Conservation (phyloP, 2,888 invertebrate genomes). For the Drosophila fungiperda region DNA sequence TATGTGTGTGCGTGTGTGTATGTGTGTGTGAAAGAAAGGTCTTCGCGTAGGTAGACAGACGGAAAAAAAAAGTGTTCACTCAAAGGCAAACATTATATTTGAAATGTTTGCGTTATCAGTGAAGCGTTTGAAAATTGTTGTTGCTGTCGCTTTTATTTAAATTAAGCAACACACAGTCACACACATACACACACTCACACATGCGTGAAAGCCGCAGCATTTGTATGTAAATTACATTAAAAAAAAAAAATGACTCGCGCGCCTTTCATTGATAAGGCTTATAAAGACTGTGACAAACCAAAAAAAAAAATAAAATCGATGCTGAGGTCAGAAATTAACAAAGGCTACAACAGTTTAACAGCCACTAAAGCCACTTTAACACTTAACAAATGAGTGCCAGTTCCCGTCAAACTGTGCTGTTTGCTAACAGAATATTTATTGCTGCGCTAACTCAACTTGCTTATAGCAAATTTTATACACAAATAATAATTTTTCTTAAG, state of each 20-base stretch:
- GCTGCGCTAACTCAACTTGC: neutral
- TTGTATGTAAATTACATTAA: constrained; percentile 73
- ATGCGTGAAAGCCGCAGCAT: constrained; percentile 46
- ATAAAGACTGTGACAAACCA: constrained; percentile 3
- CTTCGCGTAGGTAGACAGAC: constrained; percentile 39
- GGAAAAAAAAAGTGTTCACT: neutral
- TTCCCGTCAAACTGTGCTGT: neutral
- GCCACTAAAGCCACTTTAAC: constrained; percentile 22
- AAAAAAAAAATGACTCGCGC: constrained; percentile 15
- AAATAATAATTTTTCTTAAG: neutral
- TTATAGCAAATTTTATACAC: neutral
- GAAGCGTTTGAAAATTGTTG: constrained; percentile 52
- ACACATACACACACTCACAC: constrained; percentile 5
- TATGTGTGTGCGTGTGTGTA: neutral
- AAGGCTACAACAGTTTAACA: constrained; percentile 28
- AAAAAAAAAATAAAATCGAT: constrained; percentile 13
- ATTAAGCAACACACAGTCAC: constrained; percentile 63
- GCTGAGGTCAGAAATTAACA: constrained; percentile 22
- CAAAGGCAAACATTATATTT: constrained; percentile 39
- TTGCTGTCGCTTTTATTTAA: constrained; percentile 64
- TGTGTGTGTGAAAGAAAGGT: constrained; percentile 31
- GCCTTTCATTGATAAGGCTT: constrained; percentile 58
- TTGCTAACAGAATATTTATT: neutral
- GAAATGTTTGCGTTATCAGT: constrained; percentile 66
- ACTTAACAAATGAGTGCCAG: constrained; percentile 32